Evolutionary conservation across 2,888 invertebrate genomes (phyloP), one percentile per base, ranked within the genome.

Genomic region (Meiosimyza platycephala): DNA sequence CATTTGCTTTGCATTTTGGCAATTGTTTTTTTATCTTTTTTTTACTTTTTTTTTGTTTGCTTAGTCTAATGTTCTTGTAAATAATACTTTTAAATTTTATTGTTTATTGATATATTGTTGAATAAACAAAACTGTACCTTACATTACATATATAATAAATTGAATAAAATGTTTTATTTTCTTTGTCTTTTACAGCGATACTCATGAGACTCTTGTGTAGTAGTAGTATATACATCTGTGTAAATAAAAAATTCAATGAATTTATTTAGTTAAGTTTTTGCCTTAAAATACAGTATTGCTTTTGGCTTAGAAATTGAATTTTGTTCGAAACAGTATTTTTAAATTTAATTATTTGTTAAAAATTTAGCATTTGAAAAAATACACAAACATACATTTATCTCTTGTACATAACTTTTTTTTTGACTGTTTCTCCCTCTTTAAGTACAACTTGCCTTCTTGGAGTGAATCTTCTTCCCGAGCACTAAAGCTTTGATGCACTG

Each of bases 181-280:
- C 15, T 68, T 16, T 68, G 9, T 68, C 47, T 54, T 59, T 68
- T 68, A 15, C 68, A 68, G 68, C 68, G 3, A 47, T 59, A 50
- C 28, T n/a, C 22, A n/a, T 28, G 68, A 68, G 59, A 68, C 68
- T 15, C 59, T 50, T 68, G 68, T 68, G 18, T 68, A 57, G 57
- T 22, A 13, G 57, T 22, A 13, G 12, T 50, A 22, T 48, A 16
- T 57, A 15, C 15, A 12, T 60, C 40, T 12, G 11, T 60, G 22
- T 33, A 60, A 12, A 60, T 13, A 40, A 40, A 40, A 40, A 9
- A 60, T 22, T 60, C 15, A 28, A 60, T 60, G 33, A 33, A 33
- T 18, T 22, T 57, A 40, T 40, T 9, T 40, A 40, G 40, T 40
- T 40, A 40, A 6, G 6, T 40, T 40, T 40, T 40, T 40, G 40